These are phyloP conservation scores for Nephila pilipes DNA, from an alignment of 1,140 invertebrate species.

Conservation along the genomic window DNA sequence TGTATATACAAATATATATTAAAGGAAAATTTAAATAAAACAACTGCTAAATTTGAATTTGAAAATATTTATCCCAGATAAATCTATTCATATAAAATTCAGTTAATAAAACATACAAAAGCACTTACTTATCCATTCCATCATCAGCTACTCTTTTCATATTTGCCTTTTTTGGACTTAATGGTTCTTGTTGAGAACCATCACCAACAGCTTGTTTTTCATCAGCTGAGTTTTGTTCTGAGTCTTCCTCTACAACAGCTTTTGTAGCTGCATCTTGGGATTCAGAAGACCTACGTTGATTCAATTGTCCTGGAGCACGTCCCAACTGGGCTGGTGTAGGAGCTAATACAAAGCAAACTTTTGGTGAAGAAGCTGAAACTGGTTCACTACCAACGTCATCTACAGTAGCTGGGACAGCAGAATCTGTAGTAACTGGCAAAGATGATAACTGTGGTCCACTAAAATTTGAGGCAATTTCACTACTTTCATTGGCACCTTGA, in stretches of 20 bases:
- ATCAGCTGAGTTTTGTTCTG: conserved; percentile 15
- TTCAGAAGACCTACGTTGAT: conserved; percentile 60
- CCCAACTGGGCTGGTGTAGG: conserved; percentile 96
- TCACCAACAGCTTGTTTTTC: not conserved
- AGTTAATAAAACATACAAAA: too few relatives aligned
- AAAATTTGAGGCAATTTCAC: not conserved
- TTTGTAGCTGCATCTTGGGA: conserved; percentile 36
- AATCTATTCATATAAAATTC: too few relatives aligned
- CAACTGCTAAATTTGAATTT: too few relatives aligned
- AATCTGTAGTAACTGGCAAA: not conserved
- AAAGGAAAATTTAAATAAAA: too few relatives aligned
- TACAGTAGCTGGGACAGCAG: conserved; percentile 31
- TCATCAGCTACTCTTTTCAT: conserved; percentile 93
- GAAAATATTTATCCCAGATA: too few relatives aligned
- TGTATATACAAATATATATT: too few relatives aligned
- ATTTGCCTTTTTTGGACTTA: conserved; percentile 86
- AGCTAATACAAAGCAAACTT: conserved; percentile 88
- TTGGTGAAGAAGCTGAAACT: conserved; percentile 44
- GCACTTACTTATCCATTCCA: conserved; percentile 93
- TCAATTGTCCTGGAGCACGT: conserved; percentile 89
- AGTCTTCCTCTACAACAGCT: not conserved
- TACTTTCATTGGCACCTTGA: not conserved
- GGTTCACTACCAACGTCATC: conserved; percentile 12
- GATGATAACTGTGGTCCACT: not conserved
- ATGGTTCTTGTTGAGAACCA: conserved; percentile 77